Percentiles rank a stretch among this genome's conserved stretches.
Conservation (phyloP, 2,888 invertebrate species). For the Antitype chi region DNA sequence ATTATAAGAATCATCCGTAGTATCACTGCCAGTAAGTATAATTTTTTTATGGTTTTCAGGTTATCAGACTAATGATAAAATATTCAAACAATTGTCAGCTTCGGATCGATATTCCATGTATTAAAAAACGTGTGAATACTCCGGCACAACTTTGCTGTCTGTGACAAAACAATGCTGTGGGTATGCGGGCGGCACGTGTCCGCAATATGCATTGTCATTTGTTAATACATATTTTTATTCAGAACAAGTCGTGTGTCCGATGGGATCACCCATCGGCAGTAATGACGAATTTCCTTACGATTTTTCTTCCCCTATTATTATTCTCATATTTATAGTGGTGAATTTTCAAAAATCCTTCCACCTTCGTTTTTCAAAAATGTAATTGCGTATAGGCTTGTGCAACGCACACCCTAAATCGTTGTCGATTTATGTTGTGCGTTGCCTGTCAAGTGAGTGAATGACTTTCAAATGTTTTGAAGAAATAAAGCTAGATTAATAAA, state of each 20-base stretch:
- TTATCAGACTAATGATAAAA: background rate
- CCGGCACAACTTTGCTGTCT: conserved; percentile 33
- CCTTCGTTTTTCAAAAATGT: background rate
- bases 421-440: background rate
- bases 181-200: conserved; percentile 82
- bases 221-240: conserved; percentile 46
- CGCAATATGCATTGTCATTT: conserved; percentile 52
- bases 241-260: background rate
- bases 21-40: too few species aligned
- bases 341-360: background rate
- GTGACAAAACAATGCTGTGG: conserved; percentile 61
- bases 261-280: background rate
- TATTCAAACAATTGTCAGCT: background rate
- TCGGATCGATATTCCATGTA: conserved; percentile 25
- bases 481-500: background rate
- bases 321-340: too few species aligned
- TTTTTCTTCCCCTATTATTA: background rate
- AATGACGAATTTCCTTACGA: background rate
- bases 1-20: background rate
- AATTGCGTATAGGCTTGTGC: too few species aligned
- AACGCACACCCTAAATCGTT: too few species aligned
- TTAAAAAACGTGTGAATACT: conserved; percentile 71
- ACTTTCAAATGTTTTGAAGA: conserved; percentile 4
- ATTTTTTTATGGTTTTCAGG: too few species aligned
- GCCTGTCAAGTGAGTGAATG: background rate